phyloP scores from a whole-genome alignment of 37 sponge, comb jelly and placozoan genomes.

The Axinella damicornis region DNA sequence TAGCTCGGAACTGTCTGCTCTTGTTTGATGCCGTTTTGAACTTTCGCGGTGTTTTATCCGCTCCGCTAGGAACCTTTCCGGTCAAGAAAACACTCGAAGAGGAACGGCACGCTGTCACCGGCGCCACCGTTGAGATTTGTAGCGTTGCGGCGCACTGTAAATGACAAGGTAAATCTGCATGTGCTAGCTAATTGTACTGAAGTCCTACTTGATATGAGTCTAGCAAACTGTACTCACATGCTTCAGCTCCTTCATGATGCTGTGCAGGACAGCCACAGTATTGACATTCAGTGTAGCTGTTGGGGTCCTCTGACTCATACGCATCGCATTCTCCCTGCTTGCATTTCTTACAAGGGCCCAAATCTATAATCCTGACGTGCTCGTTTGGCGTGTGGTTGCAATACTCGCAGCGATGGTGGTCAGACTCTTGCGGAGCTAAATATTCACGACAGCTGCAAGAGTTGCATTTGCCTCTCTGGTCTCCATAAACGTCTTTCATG shows the following conservation, averaged over 20 bases:
- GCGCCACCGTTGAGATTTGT: too few relatives aligned
- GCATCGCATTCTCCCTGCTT: conserved; percentile 30
- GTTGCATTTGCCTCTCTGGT: conserved; percentile 69
- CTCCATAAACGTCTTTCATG: conserved; percentile 50
- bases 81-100: too few relatives aligned
- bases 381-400: conserved; percentile 67
- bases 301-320: conserved; percentile 50
- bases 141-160: too few relatives aligned
- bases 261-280: conserved; percentile 70
- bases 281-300: conserved; percentile 47
- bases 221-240: conserved; percentile 2
- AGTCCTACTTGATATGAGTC: too few relatives aligned
- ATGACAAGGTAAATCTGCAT: too few relatives aligned
- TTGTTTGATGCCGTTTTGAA: too few relatives aligned
- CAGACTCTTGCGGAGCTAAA: not conserved
- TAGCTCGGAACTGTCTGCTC: too few relatives aligned
- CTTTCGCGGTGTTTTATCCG: too few relatives aligned
- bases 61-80: too few relatives aligned
- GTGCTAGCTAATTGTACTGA: too few relatives aligned
- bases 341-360: conserved; percentile 56
- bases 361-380: conserved; percentile 55
- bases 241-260: conserved; percentile 54
- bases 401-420: conserved; percentile 58
- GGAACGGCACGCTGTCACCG: too few relatives aligned
- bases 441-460: conserved; percentile 62